phyloP scores from a whole-genome alignment of 2,797 vertebrate genomes.

The Smutsia temminckii region DNA sequence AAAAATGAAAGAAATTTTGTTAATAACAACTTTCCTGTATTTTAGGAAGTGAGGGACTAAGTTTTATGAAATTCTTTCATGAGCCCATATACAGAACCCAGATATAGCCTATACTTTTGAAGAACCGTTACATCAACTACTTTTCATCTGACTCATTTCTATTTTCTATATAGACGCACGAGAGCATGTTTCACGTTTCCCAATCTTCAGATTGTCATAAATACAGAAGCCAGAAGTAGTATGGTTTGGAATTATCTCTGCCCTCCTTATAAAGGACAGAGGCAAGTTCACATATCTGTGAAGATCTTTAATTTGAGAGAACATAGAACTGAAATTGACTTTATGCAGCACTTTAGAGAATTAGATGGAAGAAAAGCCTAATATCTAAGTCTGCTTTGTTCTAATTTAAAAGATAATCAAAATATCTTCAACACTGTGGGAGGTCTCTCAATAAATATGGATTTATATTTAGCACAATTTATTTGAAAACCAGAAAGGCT shows the following conservation, averaged over 20 bases:
- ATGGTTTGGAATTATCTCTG: background rate
- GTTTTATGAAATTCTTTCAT: background rate
- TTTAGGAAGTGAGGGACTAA: background rate
- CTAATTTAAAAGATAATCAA: constrained; percentile 56
- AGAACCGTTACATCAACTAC: background rate
- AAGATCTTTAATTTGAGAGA: background rate
- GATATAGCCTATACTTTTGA: background rate
- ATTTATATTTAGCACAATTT: constrained; percentile 36
- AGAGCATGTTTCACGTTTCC: background rate
- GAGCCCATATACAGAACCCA: background rate
- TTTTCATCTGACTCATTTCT: background rate
- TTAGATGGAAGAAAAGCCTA: background rate
- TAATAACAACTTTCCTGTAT: background rate
- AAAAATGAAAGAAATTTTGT: background rate
- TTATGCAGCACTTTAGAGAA: background rate
- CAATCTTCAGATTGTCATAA: background rate
- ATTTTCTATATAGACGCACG: background rate
- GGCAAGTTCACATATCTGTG: background rate
- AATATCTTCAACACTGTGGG: background rate
- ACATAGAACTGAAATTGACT: constrained; percentile 18
- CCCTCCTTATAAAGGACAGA: background rate
- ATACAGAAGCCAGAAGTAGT: background rate
- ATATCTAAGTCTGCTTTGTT: constrained; percentile 38
- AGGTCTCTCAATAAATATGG: background rate
- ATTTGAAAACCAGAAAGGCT: constrained; percentile 31